Percentiles rank a stretch among this genome's conserved stretches.
phyloP scores from a whole-genome alignment of 2,113 vertebrate genomes.

The Kryptolebias marmoratus region DNA sequence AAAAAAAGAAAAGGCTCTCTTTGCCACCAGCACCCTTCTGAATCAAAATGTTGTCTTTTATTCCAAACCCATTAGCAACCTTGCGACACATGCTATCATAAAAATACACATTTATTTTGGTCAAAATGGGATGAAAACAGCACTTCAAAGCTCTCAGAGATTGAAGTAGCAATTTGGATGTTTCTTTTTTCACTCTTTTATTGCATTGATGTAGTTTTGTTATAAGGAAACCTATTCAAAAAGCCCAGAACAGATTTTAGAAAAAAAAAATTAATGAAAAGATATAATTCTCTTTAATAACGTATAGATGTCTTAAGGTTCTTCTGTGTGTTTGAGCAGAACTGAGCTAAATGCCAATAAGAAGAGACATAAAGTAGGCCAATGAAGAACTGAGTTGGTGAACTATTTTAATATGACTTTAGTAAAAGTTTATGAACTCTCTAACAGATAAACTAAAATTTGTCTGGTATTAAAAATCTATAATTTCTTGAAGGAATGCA shows the following conservation, averaged over 20 bases:
- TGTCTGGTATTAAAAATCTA: no score
- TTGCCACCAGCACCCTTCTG: conserved; percentile 61
- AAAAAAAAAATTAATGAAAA: conserved; percentile 76
- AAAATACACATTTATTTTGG: conserved; percentile 80
- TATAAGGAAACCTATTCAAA: conserved; percentile 65
- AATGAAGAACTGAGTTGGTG: conserved; percentile 32
- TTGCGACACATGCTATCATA: conserved; percentile 76
- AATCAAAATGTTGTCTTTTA: conserved; percentile 81
- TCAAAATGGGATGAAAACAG: conserved; percentile 80
- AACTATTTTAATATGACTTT: background rate
- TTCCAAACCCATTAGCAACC: conserved; percentile 84
- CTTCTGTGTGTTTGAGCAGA: background rate
- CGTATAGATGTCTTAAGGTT: conserved; percentile 11
- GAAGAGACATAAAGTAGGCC: conserved; percentile 47
- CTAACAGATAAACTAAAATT: background rate
- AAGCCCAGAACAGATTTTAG: conserved; percentile 66
- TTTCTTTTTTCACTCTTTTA: conserved; percentile 66
- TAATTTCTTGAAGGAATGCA: no score
- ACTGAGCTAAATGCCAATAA: conserved; percentile 27
- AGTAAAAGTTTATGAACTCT: background rate
- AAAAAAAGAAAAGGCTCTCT: conserved; percentile 46
- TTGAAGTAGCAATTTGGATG: conserved; percentile 79
- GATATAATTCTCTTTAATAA: conserved; percentile 69
- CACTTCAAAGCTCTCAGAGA: conserved; percentile 79
- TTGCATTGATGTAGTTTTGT: conserved; percentile 54